A percentile compares a stretch with the other conserved stretches of the same genome.
These are phyloP conservation scores for Eulemur rufifrons DNA, from an alignment of 2,113 vertebrate species.

Conservation along the genomic window DNA sequence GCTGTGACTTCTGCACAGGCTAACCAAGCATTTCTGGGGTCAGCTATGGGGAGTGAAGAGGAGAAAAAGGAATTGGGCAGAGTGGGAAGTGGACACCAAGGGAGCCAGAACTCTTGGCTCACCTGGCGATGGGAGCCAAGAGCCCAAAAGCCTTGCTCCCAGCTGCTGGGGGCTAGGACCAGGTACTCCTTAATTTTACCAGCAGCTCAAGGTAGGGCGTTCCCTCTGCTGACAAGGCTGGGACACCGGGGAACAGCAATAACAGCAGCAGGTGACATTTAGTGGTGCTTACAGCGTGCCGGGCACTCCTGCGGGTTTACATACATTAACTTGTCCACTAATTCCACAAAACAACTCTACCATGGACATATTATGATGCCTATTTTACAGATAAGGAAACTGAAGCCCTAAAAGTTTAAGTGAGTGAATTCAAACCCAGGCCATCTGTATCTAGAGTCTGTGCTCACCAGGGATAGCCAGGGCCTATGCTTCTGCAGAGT, in stretches of 20 bases:
- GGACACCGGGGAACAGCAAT: not conserved
- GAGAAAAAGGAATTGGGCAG: not conserved
- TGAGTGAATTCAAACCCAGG: not conserved
- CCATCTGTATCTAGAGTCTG: not conserved
- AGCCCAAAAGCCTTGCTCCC: not conserved
- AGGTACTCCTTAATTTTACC: not conserved
- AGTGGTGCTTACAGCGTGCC: rapidly evolving
- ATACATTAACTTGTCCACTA: not conserved
- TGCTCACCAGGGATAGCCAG: not conserved
- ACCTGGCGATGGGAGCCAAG: not conserved
- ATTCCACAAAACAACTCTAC: not conserved
- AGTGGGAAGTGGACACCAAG: not conserved
- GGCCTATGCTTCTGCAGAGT: not conserved
- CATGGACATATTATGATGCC: not conserved
- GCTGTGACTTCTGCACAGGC: not conserved
- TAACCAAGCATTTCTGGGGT: not conserved
- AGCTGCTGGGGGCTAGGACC: not conserved
- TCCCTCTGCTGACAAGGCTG: not conserved
- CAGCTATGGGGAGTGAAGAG: not conserved
- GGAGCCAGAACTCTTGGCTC: not conserved
- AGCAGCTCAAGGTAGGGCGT: not conserved
- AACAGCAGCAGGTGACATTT: not conserved
- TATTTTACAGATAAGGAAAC: not conserved
- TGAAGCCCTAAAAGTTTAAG: not conserved
- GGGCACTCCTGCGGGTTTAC: not conserved